Evolutionary conservation across 2,888 invertebrate species (phyloP).

Genomic region (Hirtodrosophila cameraria): DNA sequence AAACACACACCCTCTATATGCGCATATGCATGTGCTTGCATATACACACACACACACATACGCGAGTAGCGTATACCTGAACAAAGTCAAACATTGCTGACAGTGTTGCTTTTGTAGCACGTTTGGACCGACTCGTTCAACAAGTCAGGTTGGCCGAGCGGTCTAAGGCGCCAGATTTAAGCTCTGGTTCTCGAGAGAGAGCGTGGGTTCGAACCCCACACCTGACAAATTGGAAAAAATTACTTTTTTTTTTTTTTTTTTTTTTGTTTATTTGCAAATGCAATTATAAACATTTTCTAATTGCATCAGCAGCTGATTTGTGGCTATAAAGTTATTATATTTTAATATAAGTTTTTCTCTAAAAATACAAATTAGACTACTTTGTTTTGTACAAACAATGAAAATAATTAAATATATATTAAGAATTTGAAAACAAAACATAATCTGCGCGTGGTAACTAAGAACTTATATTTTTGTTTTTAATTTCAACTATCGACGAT

Average conservation of each 20-base stretch:
- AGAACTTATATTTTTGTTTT: no score
- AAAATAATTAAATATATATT: no score
- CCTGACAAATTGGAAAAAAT: conserved; percentile 84
- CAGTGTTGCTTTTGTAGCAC: conserved; percentile 44
- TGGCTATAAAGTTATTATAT: background rate
- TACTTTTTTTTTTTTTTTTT: conserved; percentile 31
- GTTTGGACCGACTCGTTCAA: conserved; percentile 42
- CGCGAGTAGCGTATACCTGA: conserved; percentile 14
- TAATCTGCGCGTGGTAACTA: no score
- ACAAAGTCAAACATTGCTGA: conserved; percentile 19
- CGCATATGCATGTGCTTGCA: background rate
- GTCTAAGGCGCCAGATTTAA: conserved; percentile 94
- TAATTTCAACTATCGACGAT: no score
- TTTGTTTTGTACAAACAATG: background rate
- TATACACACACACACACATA: background rate
- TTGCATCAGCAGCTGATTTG: background rate
- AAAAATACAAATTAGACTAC: background rate
- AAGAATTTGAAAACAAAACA: no score
- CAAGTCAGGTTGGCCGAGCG: conserved; percentile 91
- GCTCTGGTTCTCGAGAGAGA: conserved; percentile 92
- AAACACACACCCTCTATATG: conserved; percentile 30
- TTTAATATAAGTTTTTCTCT: no score
- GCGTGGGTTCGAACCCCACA: conserved; percentile 94
- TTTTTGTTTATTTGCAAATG: no score
- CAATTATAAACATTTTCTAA: background rate